These are phyloP conservation scores for Phyllotreta striolata DNA, from an alignment of 2,888 invertebrate species.

Conservation along the genomic window DNA sequence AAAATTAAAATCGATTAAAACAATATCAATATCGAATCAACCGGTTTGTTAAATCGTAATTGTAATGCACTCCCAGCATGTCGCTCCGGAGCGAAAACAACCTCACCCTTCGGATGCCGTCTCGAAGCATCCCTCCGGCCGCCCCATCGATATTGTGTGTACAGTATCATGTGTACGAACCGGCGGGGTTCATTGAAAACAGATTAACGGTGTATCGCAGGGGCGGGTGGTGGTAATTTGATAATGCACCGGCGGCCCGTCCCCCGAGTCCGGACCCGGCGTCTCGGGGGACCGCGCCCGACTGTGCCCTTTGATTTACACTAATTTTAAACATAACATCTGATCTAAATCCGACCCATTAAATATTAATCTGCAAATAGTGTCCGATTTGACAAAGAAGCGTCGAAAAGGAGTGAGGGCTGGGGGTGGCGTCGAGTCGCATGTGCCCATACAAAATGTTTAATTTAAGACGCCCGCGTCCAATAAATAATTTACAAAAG, in stretches of 20 bases:
- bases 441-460: too few species aligned
- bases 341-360: conserved; percentile 61
- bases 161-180: conserved; percentile 56
- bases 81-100: too few species aligned
- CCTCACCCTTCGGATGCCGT: too few species aligned
- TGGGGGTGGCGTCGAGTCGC: too few species aligned
- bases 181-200: conserved; percentile 61
- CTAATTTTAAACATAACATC: conserved; percentile 64
- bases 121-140: conserved; percentile 3
- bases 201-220: conserved; percentile 61
- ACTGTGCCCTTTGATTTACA: conserved; percentile 62
- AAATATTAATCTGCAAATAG: conserved; percentile 61
- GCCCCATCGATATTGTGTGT: conserved; percentile 38
- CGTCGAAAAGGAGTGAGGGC: neutral
- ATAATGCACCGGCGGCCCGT: conserved; percentile 60
- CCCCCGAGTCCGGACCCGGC: conserved; percentile 49
- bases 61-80: too few species aligned
- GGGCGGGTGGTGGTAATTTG: conserved; percentile 63
- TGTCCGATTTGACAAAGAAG: conserved; percentile 32
- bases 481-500: too few species aligned
- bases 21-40: too few species aligned
- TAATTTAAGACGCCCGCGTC: too few species aligned
- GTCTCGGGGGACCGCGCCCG: conserved; percentile 54
- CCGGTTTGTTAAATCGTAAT: too few species aligned
- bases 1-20: too few species aligned